Evolutionary conservation across 2,888 invertebrate genomes (phyloP).

Genomic region (Drosophila anomelani): DNA sequence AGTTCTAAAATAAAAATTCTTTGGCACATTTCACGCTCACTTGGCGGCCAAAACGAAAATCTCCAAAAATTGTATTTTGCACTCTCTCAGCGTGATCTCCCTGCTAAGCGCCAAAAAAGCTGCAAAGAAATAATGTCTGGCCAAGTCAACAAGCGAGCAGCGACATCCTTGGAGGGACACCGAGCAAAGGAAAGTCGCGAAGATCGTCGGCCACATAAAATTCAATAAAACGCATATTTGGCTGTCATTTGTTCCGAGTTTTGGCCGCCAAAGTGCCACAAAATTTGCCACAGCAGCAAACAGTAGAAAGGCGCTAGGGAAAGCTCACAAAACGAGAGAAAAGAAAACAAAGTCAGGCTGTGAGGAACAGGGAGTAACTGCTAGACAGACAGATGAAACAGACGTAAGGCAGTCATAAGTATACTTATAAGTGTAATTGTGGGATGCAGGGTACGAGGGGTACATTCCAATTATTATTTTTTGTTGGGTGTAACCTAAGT

Average conservation of each 20-base stretch:
- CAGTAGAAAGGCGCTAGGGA: constrained; percentile 62
- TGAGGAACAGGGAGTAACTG: background rate
- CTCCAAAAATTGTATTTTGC: constrained; percentile 35
- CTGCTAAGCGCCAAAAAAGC: constrained; percentile 47
- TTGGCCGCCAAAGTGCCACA: constrained; percentile 79
- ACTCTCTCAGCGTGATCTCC: constrained; percentile 34
- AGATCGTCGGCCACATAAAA: constrained; percentile 70
- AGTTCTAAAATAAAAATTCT: constrained; percentile 41
- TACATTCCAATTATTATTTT: background rate
- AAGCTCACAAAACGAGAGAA: constrained; percentile 49
- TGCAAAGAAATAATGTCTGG: constrained; percentile 42
- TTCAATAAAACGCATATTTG: constrained; percentile 83
- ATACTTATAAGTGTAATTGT: background rate
- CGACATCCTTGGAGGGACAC: constrained; percentile 30
- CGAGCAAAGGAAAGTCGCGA: constrained; percentile 18
- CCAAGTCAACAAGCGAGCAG: constrained; percentile 38
- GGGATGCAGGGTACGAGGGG: background rate
- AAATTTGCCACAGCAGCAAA: constrained; percentile 59
- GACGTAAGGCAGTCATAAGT: constrained; percentile 30
- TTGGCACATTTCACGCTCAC: constrained; percentile 68
- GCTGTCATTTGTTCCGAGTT: constrained; percentile 75
- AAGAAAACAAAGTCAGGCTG: background rate
- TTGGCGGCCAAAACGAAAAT: constrained; percentile 47
- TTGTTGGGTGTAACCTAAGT: background rate
- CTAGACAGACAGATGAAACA: constrained; percentile 44